phyloP scores from a whole-genome alignment of 2,797 vertebrate genomes.

The Gephyroberyx darwinii region DNA sequence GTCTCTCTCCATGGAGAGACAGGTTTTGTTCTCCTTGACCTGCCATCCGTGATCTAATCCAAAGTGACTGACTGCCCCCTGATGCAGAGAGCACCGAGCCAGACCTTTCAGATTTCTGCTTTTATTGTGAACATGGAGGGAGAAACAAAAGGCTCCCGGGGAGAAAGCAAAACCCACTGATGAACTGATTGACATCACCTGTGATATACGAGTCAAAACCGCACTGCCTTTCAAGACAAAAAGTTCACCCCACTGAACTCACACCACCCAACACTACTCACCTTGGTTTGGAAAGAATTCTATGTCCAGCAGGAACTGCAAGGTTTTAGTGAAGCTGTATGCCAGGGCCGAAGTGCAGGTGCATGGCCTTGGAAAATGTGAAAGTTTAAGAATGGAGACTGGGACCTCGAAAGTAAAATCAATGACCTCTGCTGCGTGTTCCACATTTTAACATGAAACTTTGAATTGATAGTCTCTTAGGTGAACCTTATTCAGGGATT shows the following conservation, averaged over 20 bases:
- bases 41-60: slow-evolving; percentile 81
- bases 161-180: slow-evolving; percentile 68
- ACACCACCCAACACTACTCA: slow-evolving; percentile 33
- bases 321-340: slow-evolving; percentile 30
- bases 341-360: slow-evolving; percentile 17
- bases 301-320: slow-evolving; percentile 19
- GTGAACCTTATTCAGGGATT: slow-evolving; percentile 36
- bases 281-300: slow-evolving; percentile 26
- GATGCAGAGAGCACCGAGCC: slow-evolving; percentile 68
- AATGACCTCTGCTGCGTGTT: slow-evolving; percentile 21
- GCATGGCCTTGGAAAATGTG: slow-evolving; percentile 22
- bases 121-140: slow-evolving; percentile 62
- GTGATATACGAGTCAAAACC: slow-evolving; percentile 68
- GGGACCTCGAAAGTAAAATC: slow-evolving; percentile 35
- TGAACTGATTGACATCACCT: slow-evolving; percentile 79
- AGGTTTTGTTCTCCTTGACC: slow-evolving; percentile 79
- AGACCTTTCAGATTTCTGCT: slow-evolving; percentile 77
- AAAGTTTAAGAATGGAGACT: slow-evolving; percentile 29
- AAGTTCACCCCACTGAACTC: slow-evolving; percentile 56
- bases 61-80: slow-evolving; percentile 79
- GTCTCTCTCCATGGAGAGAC: slow-evolving; percentile 57
- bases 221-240: slow-evolving; percentile 57
- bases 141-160: slow-evolving; percentile 71
- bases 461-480: slow-evolving; percentile 15
- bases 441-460: slow-evolving; percentile 29